phyloP scores from a whole-genome alignment of 2,888 invertebrate species.

The Julus scandinavius region DNA sequence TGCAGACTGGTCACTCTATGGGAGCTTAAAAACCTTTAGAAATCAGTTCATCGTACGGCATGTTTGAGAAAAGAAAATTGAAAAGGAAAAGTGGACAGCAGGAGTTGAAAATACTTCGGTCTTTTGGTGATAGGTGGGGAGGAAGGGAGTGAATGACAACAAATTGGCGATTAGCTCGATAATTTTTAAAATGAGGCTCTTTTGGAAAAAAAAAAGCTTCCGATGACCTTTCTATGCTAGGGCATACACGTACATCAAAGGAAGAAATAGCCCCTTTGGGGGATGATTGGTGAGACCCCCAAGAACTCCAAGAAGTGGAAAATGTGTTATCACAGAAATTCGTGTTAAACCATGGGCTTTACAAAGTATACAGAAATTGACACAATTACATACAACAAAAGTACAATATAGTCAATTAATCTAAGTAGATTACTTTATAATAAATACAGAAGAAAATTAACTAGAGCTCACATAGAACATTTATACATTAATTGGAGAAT shows the following conservation, averaged over 20 bases:
- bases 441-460: too few relatives aligned
- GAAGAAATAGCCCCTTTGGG: not conserved
- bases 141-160: not conserved
- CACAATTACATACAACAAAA: too few relatives aligned
- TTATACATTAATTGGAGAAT: too few relatives aligned
- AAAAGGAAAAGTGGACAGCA: not conserved
- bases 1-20: constrained; percentile 15
- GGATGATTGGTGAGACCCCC: not conserved
- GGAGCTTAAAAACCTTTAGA: constrained; percentile 10
- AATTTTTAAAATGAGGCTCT: not conserved
- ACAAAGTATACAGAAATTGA: too few relatives aligned
- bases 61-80: not conserved
- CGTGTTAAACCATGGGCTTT: too few relatives aligned
- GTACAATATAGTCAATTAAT: too few relatives aligned
- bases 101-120: not conserved
- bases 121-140: not conserved
- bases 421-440: too few relatives aligned
- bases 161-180: not conserved
- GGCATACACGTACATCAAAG: not conserved
- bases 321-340: too few relatives aligned
- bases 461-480: too few relatives aligned
- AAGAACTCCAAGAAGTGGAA: not conserved
- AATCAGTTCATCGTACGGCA: not conserved
- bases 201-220: not conserved
- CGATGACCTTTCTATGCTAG: not conserved